Base-by-base conservation (phyloP, 2,113 vertebrate species). In the Sceloporus tristichus region DNA sequence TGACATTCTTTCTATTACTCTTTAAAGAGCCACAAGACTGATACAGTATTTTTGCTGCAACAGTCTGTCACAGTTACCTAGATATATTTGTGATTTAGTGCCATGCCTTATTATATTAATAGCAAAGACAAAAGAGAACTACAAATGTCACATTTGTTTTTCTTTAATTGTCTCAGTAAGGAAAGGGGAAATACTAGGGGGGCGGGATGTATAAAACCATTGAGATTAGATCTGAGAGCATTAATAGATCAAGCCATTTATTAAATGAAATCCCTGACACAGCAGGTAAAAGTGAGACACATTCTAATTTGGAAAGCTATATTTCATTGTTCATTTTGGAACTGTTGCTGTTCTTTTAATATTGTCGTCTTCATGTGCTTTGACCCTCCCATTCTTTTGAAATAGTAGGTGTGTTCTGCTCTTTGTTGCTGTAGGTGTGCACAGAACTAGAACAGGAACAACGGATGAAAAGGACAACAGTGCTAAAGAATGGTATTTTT, bases 361-460 rank as follows among this genome's bases (percentile, higher is more conserved):
- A 42, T 9, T 86, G 80, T 82, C 54, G 74, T 77, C 0, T 0
- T 80, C 91, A 48, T 34, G 56, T 65, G 66, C 7, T 74, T 79
- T 87, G 85, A 81, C 85, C 77, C 48, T 73, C n/a, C 66, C 53
- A 29, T 93, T 91, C 40, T 93, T 94, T 91, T 89, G 82, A 73
- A 85, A 81, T 68, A 88, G 76, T 84, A 91, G 71, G 65, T 90
- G 42, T 84, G 21, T 80, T 71, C n/a, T 56, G 18, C 29, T 88
- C 40, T 34, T 27, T 68, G 86, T 88, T 78, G 75, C 76, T 48
- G 27, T 68, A 48, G 66, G 27, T 79, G 16, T 66, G 40, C 62
- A 79, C 21, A 71, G 65, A 79, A n/a, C 48, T 79, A 70, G 79
- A 86, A 56, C 42, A 86, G 65, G 29, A 42, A 78, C 59, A 79